Base-by-base conservation (phyloP, 35 echinoderm and acorn worm genomes). In the Acanthaster planci region DNA sequence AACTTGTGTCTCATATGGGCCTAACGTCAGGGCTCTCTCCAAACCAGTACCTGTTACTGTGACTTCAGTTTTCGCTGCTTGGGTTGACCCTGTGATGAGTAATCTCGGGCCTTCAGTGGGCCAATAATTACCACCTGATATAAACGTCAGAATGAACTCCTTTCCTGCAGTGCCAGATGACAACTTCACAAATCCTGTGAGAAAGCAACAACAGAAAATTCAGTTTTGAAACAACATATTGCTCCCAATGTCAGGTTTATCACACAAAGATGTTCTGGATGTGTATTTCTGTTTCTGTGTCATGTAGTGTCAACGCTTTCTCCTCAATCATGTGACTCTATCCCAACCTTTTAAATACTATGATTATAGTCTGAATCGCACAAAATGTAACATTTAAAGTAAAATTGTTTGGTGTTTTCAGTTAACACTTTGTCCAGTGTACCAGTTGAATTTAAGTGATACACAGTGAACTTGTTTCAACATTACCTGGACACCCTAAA, bases 111-210 rank as follows among this genome's bases (percentile, higher is more conserved):
- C 59, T 67, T 27, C 30, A 7, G 21, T 6, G 21, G 59, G 59
- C 14, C n/a, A 67, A 31, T 67, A 67, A n/a, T 67, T 67, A 67
- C 59, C 59, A 67, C n/a, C 59, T 8, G 59, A 67, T 67, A 31
- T 15, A 22, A 67, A 67, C 8, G 59, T 31, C 59, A 67, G 59
- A 27, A 67, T 31, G 23, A 67, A 67, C 21, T 67, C 59, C 30
- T 31, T 67, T 67, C 59, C 59, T 31, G 16, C 59, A 27, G 59
- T 19, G 21, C n/a, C n/a, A 8, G 8, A 19, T 67, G 59, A 27
- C 23, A n/a, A 67, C 21, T 67, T 7, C 8, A 27, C 59, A 67
- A 67, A 67, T 31, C 23, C 59, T 67, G 59, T 19, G 59, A n/a
- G 30, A 67, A 67, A 67, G 12, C 4, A 47, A 47, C 42, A 47